phyloP scores from a whole-genome alignment of 2,797 vertebrate species.

The Amblyraja radiata region DNA sequence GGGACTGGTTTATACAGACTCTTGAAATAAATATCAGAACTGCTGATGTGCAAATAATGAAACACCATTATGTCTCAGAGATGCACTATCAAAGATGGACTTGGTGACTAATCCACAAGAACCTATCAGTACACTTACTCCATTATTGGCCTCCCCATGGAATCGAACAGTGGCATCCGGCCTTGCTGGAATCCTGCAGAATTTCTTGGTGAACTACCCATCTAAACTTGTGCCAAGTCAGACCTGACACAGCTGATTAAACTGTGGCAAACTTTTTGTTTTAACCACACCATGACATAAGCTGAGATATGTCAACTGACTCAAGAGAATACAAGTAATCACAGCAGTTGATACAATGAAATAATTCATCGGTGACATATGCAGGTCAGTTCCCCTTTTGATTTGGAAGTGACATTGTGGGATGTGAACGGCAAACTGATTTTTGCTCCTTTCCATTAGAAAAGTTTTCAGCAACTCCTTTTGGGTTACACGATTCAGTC shows the following conservation, averaged over 20 bases:
- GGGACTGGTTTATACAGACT: no score
- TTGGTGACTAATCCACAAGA: no score
- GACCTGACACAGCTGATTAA: background rate
- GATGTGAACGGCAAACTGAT: background rate
- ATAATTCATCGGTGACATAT: background rate
- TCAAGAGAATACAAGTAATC: background rate
- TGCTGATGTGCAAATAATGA: no score
- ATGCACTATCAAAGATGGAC: no score
- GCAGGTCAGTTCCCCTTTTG: background rate
- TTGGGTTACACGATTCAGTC: background rate
- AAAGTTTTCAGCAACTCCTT: background rate
- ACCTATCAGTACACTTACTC: no score
- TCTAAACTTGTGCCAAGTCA: no score
- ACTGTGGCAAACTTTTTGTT: background rate
- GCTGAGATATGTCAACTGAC: background rate
- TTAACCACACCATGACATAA: background rate
- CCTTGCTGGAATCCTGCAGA: no score
- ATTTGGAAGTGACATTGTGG: background rate
- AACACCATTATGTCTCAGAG: no score
- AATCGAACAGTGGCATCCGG: no score
- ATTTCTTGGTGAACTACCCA: no score
- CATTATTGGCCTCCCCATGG: no score
- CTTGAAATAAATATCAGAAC: no score
- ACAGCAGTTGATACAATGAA: background rate
- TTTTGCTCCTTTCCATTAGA: background rate